These are phyloP conservation scores for Musca domestica DNA, from an alignment of 1,140 invertebrate genomes.

Conservation along the genomic window DNA sequence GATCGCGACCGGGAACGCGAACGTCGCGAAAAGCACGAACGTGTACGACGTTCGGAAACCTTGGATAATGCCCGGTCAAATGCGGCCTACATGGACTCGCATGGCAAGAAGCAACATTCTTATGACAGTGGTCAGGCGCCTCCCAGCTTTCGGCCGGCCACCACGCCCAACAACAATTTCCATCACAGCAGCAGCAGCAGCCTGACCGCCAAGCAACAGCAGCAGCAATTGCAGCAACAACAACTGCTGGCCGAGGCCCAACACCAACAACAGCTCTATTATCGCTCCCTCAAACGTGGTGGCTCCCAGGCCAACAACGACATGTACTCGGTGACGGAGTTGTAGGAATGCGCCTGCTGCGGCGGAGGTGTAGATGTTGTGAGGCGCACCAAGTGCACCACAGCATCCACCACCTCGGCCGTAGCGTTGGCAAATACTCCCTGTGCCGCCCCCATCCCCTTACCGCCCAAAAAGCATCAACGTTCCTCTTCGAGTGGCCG, in stretches of 20 bases:
- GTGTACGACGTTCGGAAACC: conserved; percentile 42
- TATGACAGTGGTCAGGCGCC: conserved; percentile 32
- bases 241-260: conserved; percentile 32
- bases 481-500: conserved; percentile 29
- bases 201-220: conserved; percentile 30
- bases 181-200: conserved; percentile 24
- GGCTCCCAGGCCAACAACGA: conserved; percentile 41
- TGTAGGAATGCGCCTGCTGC: conserved; percentile 55
- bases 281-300: conserved; percentile 47
- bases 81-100: conserved; percentile 40
- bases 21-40: conserved; percentile 30
- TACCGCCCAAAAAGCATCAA: conserved; percentile 50
- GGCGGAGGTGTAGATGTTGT: conserved; percentile 53
- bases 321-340: conserved; percentile 50
- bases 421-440: conserved; percentile 28
- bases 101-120: conserved; percentile 48
- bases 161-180: conserved; percentile 30
- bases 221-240: conserved; percentile 35
- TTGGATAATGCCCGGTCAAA: conserved; percentile 46
- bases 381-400: conserved; percentile 33
- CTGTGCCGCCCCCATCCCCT: conserved; percentile 39
- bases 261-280: conserved; percentile 45
- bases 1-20: conserved; percentile 30
- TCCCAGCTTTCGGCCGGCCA: conserved; percentile 36
- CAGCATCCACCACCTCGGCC: conserved; percentile 25